phyloP scores from a whole-genome alignment of 2,888 invertebrate genomes.

The Hylaea fasciaria region DNA sequence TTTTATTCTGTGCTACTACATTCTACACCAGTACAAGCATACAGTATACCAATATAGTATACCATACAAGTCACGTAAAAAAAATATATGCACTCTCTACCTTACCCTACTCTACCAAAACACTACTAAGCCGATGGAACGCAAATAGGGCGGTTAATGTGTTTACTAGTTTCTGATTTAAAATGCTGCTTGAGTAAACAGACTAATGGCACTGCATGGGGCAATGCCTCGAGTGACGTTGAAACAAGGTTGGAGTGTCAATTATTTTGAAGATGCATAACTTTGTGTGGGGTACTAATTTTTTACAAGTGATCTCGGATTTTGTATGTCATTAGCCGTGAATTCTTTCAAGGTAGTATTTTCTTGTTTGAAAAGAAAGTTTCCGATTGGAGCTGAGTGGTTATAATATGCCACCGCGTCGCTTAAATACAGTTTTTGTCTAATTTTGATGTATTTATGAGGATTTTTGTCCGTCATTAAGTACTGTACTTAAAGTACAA shows the following conservation, averaged over 20 bases:
- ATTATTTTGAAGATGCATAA: background rate
- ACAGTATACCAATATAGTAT: too few species aligned
- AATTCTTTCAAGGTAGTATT: too few species aligned
- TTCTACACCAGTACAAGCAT: too few species aligned
- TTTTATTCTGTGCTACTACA: too few species aligned
- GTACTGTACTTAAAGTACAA: too few species aligned
- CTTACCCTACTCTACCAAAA: conserved; percentile 48
- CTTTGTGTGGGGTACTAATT: background rate
- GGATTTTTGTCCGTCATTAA: too few species aligned
- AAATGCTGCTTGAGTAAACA: conserved; percentile 44
- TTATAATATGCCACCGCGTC: too few species aligned
- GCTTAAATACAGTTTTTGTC: too few species aligned
- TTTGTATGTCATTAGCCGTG: background rate
- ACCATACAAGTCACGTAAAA: too few species aligned
- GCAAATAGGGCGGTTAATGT: conserved; percentile 60
- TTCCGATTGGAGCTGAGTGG: too few species aligned
- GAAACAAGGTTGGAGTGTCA: conserved; percentile 4
- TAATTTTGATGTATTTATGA: too few species aligned
- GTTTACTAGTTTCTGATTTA: conserved; percentile 51
- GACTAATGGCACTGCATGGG: conserved; percentile 28
- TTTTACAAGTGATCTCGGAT: background rate
- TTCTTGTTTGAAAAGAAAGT: too few species aligned
- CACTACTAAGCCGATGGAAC: conserved; percentile 59
- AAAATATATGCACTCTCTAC: conserved; percentile 4
- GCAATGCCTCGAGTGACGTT: conserved; percentile 27